Evolutionary conservation across 2,888 invertebrate genomes (phyloP).

Genomic region (Acronicta aceris): DNA sequence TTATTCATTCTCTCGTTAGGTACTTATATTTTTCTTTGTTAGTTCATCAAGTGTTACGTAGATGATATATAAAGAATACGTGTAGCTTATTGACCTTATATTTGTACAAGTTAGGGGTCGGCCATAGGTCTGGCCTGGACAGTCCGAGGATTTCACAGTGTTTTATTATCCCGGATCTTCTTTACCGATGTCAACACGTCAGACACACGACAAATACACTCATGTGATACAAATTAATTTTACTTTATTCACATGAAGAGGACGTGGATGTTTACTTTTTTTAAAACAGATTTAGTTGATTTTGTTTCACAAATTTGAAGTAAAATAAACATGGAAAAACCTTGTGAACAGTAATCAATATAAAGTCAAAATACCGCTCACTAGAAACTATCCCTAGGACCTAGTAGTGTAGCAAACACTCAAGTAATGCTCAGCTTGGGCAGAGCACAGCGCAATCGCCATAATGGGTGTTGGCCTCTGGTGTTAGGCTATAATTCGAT

Average conservation of each 20-base stretch:
- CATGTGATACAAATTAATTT: slow-evolving; percentile 42
- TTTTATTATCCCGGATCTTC: slow-evolving; percentile 52
- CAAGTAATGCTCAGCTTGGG: background rate
- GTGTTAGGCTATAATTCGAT: no score
- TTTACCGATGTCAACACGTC: slow-evolving; percentile 56
- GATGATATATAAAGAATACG: slow-evolving; percentile 27
- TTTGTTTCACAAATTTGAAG: slow-evolving; percentile 7
- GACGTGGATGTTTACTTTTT: slow-evolving; percentile 14
- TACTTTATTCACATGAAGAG: slow-evolving; percentile 7
- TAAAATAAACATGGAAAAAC: background rate
- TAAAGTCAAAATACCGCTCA: no score
- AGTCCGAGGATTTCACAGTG: slow-evolving; percentile 37
- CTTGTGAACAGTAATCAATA: no score
- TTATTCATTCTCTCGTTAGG: slow-evolving; percentile 27
- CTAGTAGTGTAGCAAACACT: background rate
- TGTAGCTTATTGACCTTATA: slow-evolving; percentile 27
- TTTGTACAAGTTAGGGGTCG: slow-evolving; percentile 41
- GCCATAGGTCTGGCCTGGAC: slow-evolving; percentile 41
- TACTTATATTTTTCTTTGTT: slow-evolving; percentile 3
- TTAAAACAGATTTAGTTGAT: slow-evolving; percentile 7
- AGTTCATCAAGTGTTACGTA: slow-evolving; percentile 13
- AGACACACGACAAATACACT: slow-evolving; percentile 45
- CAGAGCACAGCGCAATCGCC: no score
- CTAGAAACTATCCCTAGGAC: background rate
- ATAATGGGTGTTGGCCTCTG: no score